Percentiles rank a stretch among this genome's conserved stretches.
These are phyloP conservation scores for Elaeidobius kamerunicus DNA, from an alignment of 2,888 invertebrate species.

Conservation along the genomic window DNA sequence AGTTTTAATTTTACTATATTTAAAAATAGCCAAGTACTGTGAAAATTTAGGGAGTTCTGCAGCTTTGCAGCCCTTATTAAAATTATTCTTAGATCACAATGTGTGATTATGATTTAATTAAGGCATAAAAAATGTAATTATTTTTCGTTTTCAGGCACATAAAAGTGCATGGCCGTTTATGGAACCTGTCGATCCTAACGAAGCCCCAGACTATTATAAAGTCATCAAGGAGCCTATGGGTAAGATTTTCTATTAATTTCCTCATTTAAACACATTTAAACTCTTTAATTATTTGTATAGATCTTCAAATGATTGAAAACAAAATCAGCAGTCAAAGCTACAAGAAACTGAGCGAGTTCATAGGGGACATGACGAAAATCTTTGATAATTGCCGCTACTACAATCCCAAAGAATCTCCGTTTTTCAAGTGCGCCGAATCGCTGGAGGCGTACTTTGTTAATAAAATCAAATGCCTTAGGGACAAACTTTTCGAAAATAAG, in stretches of 20 bases:
- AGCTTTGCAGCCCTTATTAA: no score
- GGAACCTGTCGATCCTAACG: slow-evolving; percentile 93
- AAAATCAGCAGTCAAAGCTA: slow-evolving; percentile 82
- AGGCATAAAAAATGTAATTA: background rate
- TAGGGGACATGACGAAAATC: slow-evolving; percentile 96
- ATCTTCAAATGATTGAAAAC: slow-evolving; percentile 88
- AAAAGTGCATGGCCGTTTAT: slow-evolving; percentile 98
- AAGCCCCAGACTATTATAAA: slow-evolving; percentile 96
- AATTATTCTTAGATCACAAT: no score
- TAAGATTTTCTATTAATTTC: slow-evolving; percentile 53
- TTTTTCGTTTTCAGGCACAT: slow-evolving; percentile 62
- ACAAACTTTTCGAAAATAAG: slow-evolving; percentile 69
- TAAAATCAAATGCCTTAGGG: slow-evolving; percentile 84
- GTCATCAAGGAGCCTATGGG: slow-evolving; percentile 96
- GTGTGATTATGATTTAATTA: no score
- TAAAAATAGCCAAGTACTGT: no score
- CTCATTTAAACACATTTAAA: no score
- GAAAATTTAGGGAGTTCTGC: no score
- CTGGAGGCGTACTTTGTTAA: slow-evolving; percentile 94
- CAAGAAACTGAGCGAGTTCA: slow-evolving; percentile 88
- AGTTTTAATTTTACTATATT: no score
- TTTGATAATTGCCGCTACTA: slow-evolving; percentile 99
- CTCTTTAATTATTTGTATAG: slow-evolving; percentile 54
- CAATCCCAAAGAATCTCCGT: slow-evolving; percentile 92
- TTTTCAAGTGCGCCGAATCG: slow-evolving; percentile 94